Base-by-base conservation (phyloP, 2,113 vertebrate species). In the Paralichthys olivaceus region DNA sequence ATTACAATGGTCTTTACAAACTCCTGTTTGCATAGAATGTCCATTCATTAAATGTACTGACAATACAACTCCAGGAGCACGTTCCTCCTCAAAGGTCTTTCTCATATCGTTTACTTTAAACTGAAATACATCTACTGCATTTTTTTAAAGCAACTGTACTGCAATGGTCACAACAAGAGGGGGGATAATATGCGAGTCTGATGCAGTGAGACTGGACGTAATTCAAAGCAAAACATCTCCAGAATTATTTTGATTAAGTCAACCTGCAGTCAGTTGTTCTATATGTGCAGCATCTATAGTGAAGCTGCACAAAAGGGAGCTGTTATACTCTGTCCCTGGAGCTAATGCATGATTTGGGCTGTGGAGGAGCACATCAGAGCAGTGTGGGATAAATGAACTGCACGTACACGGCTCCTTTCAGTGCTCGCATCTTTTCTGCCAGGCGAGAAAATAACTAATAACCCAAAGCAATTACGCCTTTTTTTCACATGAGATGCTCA, bases 1-100 rank as follows among this genome's bases (percentile, higher is more conserved):
- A 94, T 94, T 94, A 93, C 93, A 94, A 79, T 84, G 81, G 86
- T 90, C 89, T 89, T 89, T 91, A 91, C 83, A 89, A 90, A 91
- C 90, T 89, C 92, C 88, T 49, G 58, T 91, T 92, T 94, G 91
- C 90, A 93, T 83, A 91, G 86, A 76, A 84, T 72, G 84, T 87
- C 85, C 89, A 94, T 73, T 88, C 84, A 84, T 82, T 90, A 93
- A 78, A 75, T 62, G 67, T 65, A 85, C 91, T 84, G 87, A 93
- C 77, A 86, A 87, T 83, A 72, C 66, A 79, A 62, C 65, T 65
- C 65, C 63, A 58, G 60, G 61, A 76, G 59, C 61, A 67, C 56
- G 7, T 37, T 63, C 23, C 19, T 65, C 70, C 65, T 58, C 65
- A 28, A 64, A 56, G 43, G 17, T 60, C 26, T 75, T 14, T 53